Evolutionary conservation across 2,888 invertebrate species (phyloP), one percentile per base, ranked within the genome.

Genomic region (Nematopogon swammerdamellus): DNA sequence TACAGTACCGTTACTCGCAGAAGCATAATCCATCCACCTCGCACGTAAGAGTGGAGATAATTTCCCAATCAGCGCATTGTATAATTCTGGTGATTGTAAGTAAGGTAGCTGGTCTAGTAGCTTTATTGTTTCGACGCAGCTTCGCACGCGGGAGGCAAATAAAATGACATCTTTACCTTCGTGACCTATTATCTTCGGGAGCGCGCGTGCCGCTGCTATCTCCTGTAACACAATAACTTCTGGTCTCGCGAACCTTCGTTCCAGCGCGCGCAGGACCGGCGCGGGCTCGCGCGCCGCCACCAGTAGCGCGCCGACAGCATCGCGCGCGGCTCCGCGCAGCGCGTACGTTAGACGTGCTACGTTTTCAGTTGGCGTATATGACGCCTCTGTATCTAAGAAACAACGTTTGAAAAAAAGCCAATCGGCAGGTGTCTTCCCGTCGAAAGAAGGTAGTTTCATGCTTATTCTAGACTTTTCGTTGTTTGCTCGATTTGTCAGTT

Each of bases 401-500:
- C 8, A 8, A 44, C 18, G 19, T 17, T 18, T 18, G n/a, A 44
- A 44, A 18, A n/a, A 44, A 17, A 49, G 30, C 29, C 18, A 36
- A 11, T 43, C 43, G 16, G 18, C n/a, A 14, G n/a, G 43, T 16
- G 43, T 16, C 18, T 43, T 43, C 16, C 43, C 43, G 43, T 43
- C 43, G 18, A 43, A 43, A 5, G 11, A 43, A 43, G 43, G 43
- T 16, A 43, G 43, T 43, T 43, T 17, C 14, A 43, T 14, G 25
- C 8, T 4, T 25, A 25, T 25, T 8, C 25, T 25, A 25, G 25
- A 51, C 44, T 45, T 46, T 30, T 44, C 42, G 19, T 10, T 42
- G 19, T 49, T 45, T 17, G 11, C 43, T 47, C 47, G 48, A 50
- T 36, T 48, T 30, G 36, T 19, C 25, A 29, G 45, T 47, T 18